These are phyloP conservation scores for Mystacides longicornis DNA, from an alignment of 2,888 invertebrate genomes.

Conservation along the genomic window DNA sequence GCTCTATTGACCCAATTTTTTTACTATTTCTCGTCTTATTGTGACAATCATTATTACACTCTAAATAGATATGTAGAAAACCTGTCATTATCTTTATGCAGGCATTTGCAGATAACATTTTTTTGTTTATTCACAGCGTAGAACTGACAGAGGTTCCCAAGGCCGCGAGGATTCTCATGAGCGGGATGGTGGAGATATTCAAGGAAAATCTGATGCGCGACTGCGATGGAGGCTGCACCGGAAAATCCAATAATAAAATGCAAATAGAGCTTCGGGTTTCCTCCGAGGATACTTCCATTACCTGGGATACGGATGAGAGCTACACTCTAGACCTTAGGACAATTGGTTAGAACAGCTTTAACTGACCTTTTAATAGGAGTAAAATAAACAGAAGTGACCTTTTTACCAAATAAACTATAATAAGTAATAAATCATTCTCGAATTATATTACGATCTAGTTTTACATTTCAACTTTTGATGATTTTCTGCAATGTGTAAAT, in stretches of 20 bases:
- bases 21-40: too few species aligned
- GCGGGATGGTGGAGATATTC: constrained; percentile 50
- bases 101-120: not conserved
- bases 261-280: constrained; percentile 50
- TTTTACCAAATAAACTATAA: too few species aligned
- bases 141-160: constrained; percentile 36
- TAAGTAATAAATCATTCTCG: too few species aligned
- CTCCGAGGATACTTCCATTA: constrained; percentile 43
- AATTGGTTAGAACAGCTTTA: constrained; percentile 38
- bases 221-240: constrained; percentile 48
- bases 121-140: not conserved
- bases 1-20: too few species aligned
- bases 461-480: too few species aligned
- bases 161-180: constrained; percentile 44
- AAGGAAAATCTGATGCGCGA: constrained; percentile 51
- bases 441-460: too few species aligned
- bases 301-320: constrained; percentile 63
- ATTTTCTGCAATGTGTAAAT: too few species aligned
- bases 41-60: too few species aligned
- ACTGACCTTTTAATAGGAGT: not conserved
- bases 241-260: constrained; percentile 44
- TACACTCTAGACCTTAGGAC: constrained; percentile 55
- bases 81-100: too few species aligned
- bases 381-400: too few species aligned
- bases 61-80: too few species aligned